Evolutionary conservation across 2,113 vertebrate species (phyloP).

Genomic region (Elephas maximus): DNA sequence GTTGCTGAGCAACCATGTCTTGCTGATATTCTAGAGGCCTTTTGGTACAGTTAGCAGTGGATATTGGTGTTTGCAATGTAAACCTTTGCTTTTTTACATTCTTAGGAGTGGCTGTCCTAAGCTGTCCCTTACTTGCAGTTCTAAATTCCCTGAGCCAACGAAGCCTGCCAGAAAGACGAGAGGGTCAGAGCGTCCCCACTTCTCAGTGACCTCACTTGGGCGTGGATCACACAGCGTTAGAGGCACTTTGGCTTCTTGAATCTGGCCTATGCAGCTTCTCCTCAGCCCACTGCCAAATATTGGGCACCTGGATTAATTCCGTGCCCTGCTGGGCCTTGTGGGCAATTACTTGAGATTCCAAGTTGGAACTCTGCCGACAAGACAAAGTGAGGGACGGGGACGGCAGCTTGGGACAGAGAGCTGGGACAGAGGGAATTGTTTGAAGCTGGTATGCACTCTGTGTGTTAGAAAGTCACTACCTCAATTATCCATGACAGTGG

Average conservation of each 20-base stretch:
- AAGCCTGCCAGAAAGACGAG: neutral
- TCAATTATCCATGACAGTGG: neutral
- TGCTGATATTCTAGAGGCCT: neutral
- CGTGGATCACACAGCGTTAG: too few species aligned
- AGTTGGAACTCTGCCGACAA: neutral
- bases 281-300: neutral
- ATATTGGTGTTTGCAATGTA: neutral
- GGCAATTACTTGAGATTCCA: neutral
- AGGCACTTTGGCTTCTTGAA: neutral
- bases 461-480: rapidly evolving
- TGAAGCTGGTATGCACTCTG: rapidly evolving
- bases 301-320: neutral
- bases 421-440: rapidly evolving
- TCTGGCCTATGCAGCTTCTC: neutral
- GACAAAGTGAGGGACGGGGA: rapidly evolving
- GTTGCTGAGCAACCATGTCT: neutral
- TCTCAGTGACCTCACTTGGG: neutral
- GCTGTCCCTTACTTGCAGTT: neutral
- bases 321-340: neutral
- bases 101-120: neutral
- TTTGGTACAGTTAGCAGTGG: neutral
- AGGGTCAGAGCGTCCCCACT: neutral
- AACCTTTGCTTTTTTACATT: neutral
- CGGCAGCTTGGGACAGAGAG: neutral
- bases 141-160: neutral